phyloP scores from a whole-genome alignment of 2,888 invertebrate species.

The Hermaeophaga mercurialis region DNA sequence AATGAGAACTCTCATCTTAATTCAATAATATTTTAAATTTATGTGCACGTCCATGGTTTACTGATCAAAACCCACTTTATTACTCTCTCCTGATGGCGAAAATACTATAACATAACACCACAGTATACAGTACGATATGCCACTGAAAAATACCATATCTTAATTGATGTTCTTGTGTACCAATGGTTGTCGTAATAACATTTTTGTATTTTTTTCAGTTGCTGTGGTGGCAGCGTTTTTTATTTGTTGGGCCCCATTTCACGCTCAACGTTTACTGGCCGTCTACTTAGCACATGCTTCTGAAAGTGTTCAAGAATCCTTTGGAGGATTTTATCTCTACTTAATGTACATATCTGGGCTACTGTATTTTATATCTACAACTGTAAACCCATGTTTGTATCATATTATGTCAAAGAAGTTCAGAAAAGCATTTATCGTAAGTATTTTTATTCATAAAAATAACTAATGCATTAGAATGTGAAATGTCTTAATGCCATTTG shows the following conservation, averaged over 20 bases:
- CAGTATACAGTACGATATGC: too few species aligned
- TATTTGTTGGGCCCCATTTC: constrained; percentile 92
- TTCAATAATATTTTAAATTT: too few species aligned
- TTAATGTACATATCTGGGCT: constrained; percentile 86
- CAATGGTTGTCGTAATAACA: too few species aligned
- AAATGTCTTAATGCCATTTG: too few species aligned
- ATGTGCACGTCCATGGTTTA: too few species aligned
- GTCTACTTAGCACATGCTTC: constrained; percentile 66
- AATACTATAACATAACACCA: too few species aligned
- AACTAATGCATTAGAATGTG: too few species aligned
- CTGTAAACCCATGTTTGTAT: constrained; percentile 91
- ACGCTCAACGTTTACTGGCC: constrained; percentile 85
- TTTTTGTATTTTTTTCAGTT: constrained; percentile 56
- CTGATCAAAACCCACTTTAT: too few species aligned
- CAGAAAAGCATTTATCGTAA: constrained; percentile 89
- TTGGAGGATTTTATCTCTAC: constrained; percentile 62
- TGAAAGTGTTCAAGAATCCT: constrained; percentile 51
- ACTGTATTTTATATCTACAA: constrained; percentile 89
- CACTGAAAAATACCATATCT: too few species aligned
- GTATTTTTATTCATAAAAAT: constrained; percentile 32
- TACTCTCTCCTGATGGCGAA: too few species aligned
- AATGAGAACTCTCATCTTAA: too few species aligned
- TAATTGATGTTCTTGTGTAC: too few species aligned
- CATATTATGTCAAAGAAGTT: constrained; percentile 95
- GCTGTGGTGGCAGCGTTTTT: constrained; percentile 89